Evolutionary conservation across 2,113 vertebrate species (phyloP).

Genomic region (Heteronetta atricapilla): DNA sequence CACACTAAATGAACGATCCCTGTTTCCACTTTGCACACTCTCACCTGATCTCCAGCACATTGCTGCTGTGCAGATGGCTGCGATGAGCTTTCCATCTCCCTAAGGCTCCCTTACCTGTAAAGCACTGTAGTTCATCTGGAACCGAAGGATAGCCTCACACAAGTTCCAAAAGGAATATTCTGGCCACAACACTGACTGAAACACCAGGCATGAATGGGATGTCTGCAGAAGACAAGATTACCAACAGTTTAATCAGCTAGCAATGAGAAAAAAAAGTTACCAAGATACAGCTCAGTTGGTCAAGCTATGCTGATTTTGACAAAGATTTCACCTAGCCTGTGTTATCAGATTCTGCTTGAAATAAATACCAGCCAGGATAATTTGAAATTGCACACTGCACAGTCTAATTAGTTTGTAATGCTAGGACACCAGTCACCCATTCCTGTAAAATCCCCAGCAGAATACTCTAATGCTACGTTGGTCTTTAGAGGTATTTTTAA

Average conservation of each 20-base stretch:
- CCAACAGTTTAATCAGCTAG: not conserved
- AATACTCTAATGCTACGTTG: not conserved
- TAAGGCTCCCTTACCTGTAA: constrained; percentile 84
- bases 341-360: not conserved
- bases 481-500: constrained; percentile 16
- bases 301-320: not conserved
- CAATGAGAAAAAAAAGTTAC: not conserved
- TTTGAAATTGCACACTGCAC: not conserved
- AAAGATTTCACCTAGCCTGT: not conserved
- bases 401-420: not conserved
- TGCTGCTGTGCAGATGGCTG: not conserved
- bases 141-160: constrained; percentile 94
- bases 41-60: not conserved
- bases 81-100: not conserved
- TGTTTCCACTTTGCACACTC: not conserved
- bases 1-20: not conserved
- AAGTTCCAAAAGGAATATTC: constrained; percentile 99
- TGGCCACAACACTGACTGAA: constrained; percentile 95
- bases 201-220: constrained; percentile 94
- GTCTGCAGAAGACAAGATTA: constrained; percentile 80
- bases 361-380: not conserved
- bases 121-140: constrained; percentile 88
- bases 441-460: not conserved
- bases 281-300: not conserved
- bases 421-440: not conserved